A percentile compares a stretch with the other conserved stretches of the same genome.
phyloP scores from a whole-genome alignment of 2,888 invertebrate species.

The Hypomecis punctinalis region DNA sequence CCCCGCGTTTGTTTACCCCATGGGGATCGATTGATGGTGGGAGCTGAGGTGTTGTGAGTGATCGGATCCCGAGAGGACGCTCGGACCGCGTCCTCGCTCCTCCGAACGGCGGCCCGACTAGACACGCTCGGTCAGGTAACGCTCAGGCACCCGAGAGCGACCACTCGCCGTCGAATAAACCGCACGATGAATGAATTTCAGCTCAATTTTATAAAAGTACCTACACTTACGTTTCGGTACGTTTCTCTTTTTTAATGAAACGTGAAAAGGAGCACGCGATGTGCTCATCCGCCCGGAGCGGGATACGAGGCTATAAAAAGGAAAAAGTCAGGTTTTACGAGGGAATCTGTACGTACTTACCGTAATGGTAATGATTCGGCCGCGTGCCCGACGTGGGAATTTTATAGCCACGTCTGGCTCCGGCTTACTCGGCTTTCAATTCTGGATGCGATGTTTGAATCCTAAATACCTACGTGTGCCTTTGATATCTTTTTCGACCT shows the following conservation, averaged over 20 bases:
- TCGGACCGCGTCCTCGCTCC: conserved; percentile 15
- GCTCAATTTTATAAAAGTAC: neutral
- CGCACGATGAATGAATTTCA: neutral
- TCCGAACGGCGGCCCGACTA: conserved; percentile 1
- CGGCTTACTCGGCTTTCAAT: conserved; percentile 44
- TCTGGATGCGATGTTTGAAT: conserved; percentile 17
- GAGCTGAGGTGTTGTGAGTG: conserved; percentile 79
- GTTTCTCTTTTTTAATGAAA: conserved; percentile 27
- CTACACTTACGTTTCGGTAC: conserved; percentile 2
- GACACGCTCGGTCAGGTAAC: conserved; percentile 54
- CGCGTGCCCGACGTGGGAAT: conserved; percentile 50
- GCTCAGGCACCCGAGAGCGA: conserved; percentile 34
- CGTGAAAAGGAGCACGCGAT: conserved; percentile 43
- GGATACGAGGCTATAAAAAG: conserved; percentile 63
- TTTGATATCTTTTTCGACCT: neutral
- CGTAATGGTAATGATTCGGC: conserved; percentile 60
- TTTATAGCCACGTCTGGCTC: conserved; percentile 51
- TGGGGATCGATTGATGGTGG: conserved; percentile 63
- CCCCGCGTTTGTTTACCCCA: conserved; percentile 70
- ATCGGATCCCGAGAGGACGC: conserved; percentile 42
- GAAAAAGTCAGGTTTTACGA: conserved; percentile 65
- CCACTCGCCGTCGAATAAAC: neutral
- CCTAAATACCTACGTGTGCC: conserved; percentile 11
- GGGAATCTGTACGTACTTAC: conserved; percentile 61
- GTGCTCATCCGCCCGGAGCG: conserved; percentile 47